A percentile compares a stretch with the other conserved stretches of the same genome.
Conservation (phyloP, 2,797 vertebrate species). For the Cyclopterus lumpus region DNA sequence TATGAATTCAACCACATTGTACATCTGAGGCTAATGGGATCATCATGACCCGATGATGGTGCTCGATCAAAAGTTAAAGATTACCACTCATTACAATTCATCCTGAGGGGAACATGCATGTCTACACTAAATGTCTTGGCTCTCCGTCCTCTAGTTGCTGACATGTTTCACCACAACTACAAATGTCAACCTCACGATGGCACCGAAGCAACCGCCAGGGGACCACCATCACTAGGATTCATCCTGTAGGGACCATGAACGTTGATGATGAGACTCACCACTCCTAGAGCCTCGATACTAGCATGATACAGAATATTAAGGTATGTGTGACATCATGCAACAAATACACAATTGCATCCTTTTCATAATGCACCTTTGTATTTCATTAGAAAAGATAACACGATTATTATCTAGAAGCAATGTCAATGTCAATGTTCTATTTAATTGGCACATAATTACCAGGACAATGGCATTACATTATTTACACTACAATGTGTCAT, state of each 20-base stretch:
- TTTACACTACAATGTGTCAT: constrained; percentile 12
- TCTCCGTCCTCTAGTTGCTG: neutral
- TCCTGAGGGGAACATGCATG: neutral
- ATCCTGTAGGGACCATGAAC: neutral
- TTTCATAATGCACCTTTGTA: neutral
- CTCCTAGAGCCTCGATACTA: neutral
- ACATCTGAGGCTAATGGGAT: neutral
- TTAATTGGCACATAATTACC: constrained; percentile 26
- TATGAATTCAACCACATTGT: neutral
- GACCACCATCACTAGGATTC: neutral
- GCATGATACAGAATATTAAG: no score
- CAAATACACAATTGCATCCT: neutral
- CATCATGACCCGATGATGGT: neutral
- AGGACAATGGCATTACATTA: neutral
- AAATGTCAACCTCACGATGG: neutral
- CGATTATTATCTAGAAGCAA: neutral
- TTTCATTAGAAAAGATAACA: neutral
- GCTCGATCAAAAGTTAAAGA: neutral
- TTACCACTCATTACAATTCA: neutral
- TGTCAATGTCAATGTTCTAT: neutral
- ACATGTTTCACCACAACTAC: neutral
- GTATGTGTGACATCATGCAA: neutral
- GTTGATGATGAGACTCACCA: neutral
- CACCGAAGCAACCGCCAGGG: neutral
- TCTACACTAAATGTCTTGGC: neutral